Conservation (phyloP, 2,888 invertebrate genomes). For the Globia sparganii region DNA sequence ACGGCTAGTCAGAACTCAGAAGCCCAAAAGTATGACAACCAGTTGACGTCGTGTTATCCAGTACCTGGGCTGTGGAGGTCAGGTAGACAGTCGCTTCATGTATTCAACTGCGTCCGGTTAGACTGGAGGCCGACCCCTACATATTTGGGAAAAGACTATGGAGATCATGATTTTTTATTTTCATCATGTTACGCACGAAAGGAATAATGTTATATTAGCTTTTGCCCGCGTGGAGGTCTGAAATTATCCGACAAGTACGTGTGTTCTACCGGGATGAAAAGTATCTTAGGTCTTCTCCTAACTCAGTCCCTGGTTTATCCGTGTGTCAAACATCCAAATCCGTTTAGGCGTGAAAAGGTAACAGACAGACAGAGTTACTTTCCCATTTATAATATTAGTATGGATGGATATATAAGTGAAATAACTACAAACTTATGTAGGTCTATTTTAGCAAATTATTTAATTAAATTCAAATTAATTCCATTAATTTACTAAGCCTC, state of each 20-base stretch:
- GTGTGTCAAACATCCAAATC: not conserved
- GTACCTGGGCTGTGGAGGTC: not conserved
- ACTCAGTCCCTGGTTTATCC: not conserved
- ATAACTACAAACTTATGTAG: not conserved
- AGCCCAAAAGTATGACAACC: not conserved
- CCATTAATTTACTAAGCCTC: slow-evolving; percentile 31
- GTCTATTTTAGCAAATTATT: not conserved
- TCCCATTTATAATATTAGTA: not conserved
- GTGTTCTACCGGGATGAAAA: not conserved
- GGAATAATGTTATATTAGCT: not conserved
- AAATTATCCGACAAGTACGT: not conserved
- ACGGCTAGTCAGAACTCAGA: not conserved
- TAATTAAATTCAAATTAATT: slow-evolving; percentile 28
- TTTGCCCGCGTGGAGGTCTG: no score
- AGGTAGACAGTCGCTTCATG: not conserved
- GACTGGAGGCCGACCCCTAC: not conserved
- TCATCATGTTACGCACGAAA: not conserved
- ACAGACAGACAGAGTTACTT: not conserved
- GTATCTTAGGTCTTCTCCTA: not conserved
- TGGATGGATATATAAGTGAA: not conserved
- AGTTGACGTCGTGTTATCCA: not conserved
- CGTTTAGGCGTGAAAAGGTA: not conserved
- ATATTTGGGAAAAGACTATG: not conserved
- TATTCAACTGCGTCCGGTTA: not conserved
- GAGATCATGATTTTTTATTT: not conserved